Conservation (phyloP, 2,888 invertebrate genomes). For the Ditula angustiorana region DNA sequence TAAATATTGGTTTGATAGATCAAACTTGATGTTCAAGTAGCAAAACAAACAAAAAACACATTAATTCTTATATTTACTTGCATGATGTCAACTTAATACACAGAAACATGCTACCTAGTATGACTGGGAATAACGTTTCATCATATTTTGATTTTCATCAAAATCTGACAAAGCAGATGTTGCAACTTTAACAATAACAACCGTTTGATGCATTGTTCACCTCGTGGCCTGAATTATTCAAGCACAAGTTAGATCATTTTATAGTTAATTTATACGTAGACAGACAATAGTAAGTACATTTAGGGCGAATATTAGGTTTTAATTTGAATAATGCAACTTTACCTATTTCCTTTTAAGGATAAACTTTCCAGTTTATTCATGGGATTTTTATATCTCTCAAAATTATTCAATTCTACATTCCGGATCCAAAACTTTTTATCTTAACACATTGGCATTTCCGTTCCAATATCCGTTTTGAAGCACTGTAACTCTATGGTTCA, state of each 20-base stretch:
- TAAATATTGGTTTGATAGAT: not conserved
- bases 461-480: not conserved
- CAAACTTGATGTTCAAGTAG: not conserved
- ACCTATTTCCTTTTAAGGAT: not conserved
- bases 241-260: slow-evolving; percentile 40
- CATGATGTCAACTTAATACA: not conserved
- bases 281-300: slow-evolving; percentile 3
- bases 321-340: not conserved
- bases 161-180: slow-evolving; percentile 40
- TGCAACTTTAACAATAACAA: slow-evolving; percentile 22
- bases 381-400: slow-evolving; percentile 3
- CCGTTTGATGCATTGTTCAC: slow-evolving; percentile 34
- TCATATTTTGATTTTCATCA: slow-evolving; percentile 14
- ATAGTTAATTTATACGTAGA: slow-evolving; percentile 41
- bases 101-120: not conserved
- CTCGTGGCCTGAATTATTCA: slow-evolving; percentile 36
- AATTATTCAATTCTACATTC: not conserved
- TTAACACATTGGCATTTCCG: not conserved
- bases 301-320: not conserved
- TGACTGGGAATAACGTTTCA: not conserved
- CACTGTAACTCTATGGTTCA: not conserved
- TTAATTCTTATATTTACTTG: not conserved
- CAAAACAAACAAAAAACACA: not conserved
- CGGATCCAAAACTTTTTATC: not conserved
- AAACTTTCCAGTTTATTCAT: slow-evolving; percentile 8